These are phyloP conservation scores for Drymodes brunneopygia DNA, from an alignment of 2,113 vertebrate species.

Conservation along the genomic window DNA sequence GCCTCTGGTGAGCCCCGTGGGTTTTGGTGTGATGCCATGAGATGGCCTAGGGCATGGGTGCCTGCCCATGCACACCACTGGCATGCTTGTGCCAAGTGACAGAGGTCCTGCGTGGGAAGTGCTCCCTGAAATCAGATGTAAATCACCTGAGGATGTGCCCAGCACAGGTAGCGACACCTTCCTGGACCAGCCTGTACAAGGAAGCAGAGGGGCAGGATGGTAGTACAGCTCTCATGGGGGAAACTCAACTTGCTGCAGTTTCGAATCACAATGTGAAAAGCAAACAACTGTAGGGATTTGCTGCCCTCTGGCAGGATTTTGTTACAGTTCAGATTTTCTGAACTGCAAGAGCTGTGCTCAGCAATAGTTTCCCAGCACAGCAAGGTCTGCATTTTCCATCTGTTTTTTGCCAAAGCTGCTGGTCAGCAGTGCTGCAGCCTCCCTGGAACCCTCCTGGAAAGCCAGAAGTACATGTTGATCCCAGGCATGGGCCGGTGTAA, in stretches of 20 bases:
- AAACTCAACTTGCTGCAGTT: too few relatives aligned
- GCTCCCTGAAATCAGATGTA: neutral
- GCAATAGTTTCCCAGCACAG: neutral
- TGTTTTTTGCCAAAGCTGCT: neutral
- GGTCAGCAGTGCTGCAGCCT: neutral
- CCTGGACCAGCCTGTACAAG: too few relatives aligned
- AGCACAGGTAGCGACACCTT: too few relatives aligned
- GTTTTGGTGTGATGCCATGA: accelerated
- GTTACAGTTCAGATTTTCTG: neutral
- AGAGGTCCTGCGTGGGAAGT: neutral
- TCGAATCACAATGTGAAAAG: too few relatives aligned
- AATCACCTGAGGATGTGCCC: neutral
- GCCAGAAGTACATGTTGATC: neutral
- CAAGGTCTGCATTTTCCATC: neutral
- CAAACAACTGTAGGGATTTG: too few relatives aligned
- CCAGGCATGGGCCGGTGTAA: neutral
- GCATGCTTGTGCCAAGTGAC: neutral
- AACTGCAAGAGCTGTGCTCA: neutral
- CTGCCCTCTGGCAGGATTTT: too few relatives aligned
- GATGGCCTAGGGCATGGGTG: accelerated
- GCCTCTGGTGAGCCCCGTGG: accelerated
- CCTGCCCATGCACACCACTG: accelerated
- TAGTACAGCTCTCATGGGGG: too few relatives aligned
- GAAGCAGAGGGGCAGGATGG: too few relatives aligned
- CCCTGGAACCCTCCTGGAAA: neutral